Conservation (phyloP, 2,888 invertebrate genomes). For the Polydrusus pterygomalis region DNA sequence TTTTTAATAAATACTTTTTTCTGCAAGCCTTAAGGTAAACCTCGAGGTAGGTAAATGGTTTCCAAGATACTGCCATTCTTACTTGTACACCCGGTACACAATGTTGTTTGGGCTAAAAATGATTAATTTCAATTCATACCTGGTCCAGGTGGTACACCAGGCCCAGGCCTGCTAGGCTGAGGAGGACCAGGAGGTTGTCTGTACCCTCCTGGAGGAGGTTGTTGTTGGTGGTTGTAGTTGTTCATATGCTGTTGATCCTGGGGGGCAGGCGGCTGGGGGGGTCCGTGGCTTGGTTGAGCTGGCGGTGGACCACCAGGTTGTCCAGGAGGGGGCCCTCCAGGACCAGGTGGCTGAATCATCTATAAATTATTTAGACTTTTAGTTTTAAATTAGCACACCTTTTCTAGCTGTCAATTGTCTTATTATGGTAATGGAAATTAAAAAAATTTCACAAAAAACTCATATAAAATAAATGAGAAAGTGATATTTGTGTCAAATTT, state of each 20-base stretch:
- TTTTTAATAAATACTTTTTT: too few relatives aligned
- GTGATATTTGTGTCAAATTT: too few relatives aligned
- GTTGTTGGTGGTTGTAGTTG: constrained; percentile 71
- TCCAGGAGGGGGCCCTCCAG: constrained; percentile 66
- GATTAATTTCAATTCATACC: constrained; percentile 6
- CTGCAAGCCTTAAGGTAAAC: too few relatives aligned
- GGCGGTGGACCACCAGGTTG: constrained; percentile 66
- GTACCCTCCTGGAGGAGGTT: constrained; percentile 62
- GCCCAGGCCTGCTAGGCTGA: constrained; percentile 69
- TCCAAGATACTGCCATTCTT: too few relatives aligned
- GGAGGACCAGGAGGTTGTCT: constrained; percentile 72
- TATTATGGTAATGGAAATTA: too few relatives aligned
- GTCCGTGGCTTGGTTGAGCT: constrained; percentile 64
- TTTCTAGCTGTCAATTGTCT: too few relatives aligned
- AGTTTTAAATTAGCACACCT: too few relatives aligned
- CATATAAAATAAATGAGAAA: too few relatives aligned
- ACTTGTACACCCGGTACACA: too few relatives aligned
- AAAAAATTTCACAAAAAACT: too few relatives aligned
- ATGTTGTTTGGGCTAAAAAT: too few relatives aligned
- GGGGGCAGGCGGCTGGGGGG: constrained; percentile 63
- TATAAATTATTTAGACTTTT: constrained; percentile 24
- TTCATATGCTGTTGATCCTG: constrained; percentile 71
- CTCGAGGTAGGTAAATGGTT: too few relatives aligned
- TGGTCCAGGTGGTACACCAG: constrained; percentile 74
- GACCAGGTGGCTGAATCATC: constrained; percentile 55